These are phyloP conservation scores for Pseudochromis fuscus DNA, from an alignment of 2,797 vertebrate genomes.

Conservation along the genomic window DNA sequence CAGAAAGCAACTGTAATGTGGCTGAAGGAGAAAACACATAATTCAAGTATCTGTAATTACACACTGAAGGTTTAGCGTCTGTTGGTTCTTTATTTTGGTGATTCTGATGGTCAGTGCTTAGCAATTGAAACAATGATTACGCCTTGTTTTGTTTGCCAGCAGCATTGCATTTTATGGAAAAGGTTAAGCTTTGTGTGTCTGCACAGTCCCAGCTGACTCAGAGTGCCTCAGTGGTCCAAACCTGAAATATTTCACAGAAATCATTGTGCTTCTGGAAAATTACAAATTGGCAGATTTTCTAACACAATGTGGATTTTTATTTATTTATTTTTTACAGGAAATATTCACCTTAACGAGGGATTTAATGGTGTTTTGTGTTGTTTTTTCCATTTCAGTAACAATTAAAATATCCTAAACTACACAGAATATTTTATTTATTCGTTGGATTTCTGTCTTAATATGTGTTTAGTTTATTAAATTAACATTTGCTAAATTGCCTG, in stretches of 20 bases:
- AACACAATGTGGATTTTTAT: conserved; percentile 27
- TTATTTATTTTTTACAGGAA: conserved; percentile 27
- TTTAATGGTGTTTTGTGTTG: conserved; percentile 25
- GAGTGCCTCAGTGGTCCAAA: conserved; percentile 12
- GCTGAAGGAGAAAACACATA: conserved; percentile 49
- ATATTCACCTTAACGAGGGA: conserved; percentile 16
- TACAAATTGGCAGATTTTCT: conserved; percentile 14
- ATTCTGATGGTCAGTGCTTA: conserved; percentile 53
- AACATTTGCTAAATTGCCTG: not conserved
- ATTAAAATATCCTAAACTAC: conserved; percentile 33
- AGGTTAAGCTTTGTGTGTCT: conserved; percentile 44
- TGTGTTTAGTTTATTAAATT: conserved; percentile 7
- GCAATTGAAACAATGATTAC: conserved; percentile 25
- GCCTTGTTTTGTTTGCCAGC: conserved; percentile 38
- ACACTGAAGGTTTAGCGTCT: conserved; percentile 52
- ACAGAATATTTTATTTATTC: not conserved
- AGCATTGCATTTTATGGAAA: conserved; percentile 24
- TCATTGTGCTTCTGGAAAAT: conserved; percentile 3
- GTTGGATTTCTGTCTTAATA: too few relatives aligned
- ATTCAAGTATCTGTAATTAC: conserved; percentile 74
- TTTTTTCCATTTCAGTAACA: conserved; percentile 15
- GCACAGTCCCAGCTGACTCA: conserved; percentile 20
- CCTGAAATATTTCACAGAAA: conserved; percentile 31
- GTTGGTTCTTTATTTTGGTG: conserved; percentile 25
- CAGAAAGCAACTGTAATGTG: conserved; percentile 62